Evolutionary conservation across 2,113 vertebrate species (phyloP), one percentile per base, ranked within the genome.

Genomic region (Sclerurus mexicanus): DNA sequence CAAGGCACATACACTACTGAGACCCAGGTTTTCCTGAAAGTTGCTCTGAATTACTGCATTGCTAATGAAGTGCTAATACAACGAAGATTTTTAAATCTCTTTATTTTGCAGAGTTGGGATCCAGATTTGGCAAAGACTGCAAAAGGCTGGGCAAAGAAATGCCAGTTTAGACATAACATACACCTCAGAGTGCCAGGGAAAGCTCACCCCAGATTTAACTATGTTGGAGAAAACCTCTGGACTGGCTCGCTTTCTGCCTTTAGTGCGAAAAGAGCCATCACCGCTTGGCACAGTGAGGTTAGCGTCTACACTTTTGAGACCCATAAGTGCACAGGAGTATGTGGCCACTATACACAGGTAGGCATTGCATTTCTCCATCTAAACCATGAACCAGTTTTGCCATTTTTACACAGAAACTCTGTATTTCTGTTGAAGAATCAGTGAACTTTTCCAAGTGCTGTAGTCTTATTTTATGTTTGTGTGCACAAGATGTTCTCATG

Each of bases 341-440:
- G 97, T 1, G 93, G 93, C 42, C 96, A 98, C 92, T 98, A 97
- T 42, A 97, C 95, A 1, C 97, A 98, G 96, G 97, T 97, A 96
- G 49, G 93, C 14, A 40, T 53, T 76, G 66, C 40, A 19, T 72
- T 69, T 94, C 14, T 74, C 30, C 10, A 8, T 31, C 56, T 62
- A 71, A 86, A 37, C 46, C 47, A 55, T 25, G 27, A 75, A 46
- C 11, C 27, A 24, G 6, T 6, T 2, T 37, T 85, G 33, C 23
- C 20, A 17, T 73, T 87, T 78, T 66, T 35, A 62, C 42, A 39
- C 15, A 66, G 63, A 69, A 78, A 49, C 16, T 63, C 22, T 22
- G 8, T 4, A 10, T 74, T 91, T 77, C 52, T 78, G 12, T 42
- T 74, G 33, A 62, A 85, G 33, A 71, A 28, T 68, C 28, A 56